Evolutionary conservation across 2,888 invertebrate genomes (phyloP).

Genomic region (Zonitis immaculata): DNA sequence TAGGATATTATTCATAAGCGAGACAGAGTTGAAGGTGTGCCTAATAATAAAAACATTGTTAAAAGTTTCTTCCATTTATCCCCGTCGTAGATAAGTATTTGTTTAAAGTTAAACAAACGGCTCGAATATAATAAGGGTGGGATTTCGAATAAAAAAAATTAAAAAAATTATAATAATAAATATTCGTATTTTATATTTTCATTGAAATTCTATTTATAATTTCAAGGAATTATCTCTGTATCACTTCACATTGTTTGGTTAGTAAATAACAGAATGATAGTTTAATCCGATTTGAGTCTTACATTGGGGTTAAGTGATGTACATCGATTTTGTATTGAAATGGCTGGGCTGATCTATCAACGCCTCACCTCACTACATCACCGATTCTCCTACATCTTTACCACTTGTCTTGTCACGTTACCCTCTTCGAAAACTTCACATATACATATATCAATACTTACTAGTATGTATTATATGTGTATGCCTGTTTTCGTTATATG

Average conservation of each 20-base stretch:
- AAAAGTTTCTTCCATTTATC: conserved; percentile 45
- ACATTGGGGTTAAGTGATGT: conserved; percentile 36
- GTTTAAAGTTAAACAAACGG: conserved; percentile 35
- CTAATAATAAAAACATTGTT: conserved; percentile 45
- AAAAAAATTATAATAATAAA: too few species aligned
- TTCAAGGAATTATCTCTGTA: conserved; percentile 24
- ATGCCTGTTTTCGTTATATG: conserved; percentile 37
- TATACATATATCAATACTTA: neutral
- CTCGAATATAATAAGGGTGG: conserved; percentile 38
- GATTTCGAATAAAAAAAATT: conserved; percentile 30
- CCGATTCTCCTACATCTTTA: conserved; percentile 37
- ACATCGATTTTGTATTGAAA: conserved; percentile 31
- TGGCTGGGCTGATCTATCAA: conserved; percentile 39
- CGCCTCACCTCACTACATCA: conserved; percentile 36
- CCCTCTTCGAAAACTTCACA: conserved; percentile 17
- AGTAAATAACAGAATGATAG: conserved; percentile 36
- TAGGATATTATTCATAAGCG: conserved; percentile 32
- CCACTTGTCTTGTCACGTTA: conserved; percentile 38
- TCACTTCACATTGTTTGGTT: conserved; percentile 10
- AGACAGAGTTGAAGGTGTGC: conserved; percentile 31
- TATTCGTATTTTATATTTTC: too few species aligned
- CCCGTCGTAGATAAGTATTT: conserved; percentile 39
- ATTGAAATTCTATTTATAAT: neutral
- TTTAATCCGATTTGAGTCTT: conserved; percentile 32
- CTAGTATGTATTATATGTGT: neutral